These are phyloP conservation scores for Nesogale talazaci DNA, from an alignment of 2,113 vertebrate genomes.

Conservation along the genomic window DNA sequence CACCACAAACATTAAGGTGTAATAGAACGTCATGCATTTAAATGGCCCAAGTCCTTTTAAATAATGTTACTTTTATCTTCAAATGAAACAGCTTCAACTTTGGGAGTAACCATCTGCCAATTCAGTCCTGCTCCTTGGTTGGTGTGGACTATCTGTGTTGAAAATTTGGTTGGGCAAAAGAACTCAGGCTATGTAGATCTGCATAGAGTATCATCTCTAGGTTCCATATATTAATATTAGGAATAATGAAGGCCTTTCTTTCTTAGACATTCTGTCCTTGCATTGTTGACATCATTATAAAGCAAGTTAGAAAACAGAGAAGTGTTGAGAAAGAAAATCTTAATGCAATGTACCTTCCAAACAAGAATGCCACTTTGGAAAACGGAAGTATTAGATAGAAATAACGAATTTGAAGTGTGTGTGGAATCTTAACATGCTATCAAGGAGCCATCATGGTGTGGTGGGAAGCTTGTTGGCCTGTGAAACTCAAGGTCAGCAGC, in stretches of 20 bases:
- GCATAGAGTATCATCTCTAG: neutral
- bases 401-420: neutral
- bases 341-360: neutral
- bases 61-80: neutral
- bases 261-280: neutral
- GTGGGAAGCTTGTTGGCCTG: too few species aligned
- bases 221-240: constrained; percentile 5
- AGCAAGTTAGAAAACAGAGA: neutral
- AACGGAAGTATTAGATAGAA: neutral
- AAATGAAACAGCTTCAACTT: neutral
- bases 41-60: neutral
- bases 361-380: neutral
- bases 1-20: neutral
- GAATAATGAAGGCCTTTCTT: neutral
- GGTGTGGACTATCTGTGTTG: neutral
- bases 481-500: too few species aligned
- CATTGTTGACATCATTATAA: neutral
- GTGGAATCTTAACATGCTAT: too few species aligned
- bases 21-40: constrained; percentile 9
- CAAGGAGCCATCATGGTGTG: too few species aligned
- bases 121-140: neutral
- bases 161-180: constrained; percentile 12
- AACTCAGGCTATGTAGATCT: neutral
- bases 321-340: neutral
- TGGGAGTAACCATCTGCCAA: neutral